These are phyloP conservation scores for Megalops cyprinoides DNA, from an alignment of 2,797 vertebrate species.

Conservation along the genomic window DNA sequence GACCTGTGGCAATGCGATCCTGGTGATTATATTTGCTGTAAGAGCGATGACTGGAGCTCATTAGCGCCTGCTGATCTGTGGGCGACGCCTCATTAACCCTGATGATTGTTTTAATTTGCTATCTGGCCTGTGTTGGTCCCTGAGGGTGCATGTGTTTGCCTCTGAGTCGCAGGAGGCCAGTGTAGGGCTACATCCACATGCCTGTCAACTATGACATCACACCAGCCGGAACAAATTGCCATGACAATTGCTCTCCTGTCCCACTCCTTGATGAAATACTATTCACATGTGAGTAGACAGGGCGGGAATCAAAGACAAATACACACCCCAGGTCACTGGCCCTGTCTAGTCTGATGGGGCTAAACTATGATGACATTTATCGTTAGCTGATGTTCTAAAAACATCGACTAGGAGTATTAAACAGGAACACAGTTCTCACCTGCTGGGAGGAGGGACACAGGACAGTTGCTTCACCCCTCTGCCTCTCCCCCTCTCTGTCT, in stretches of 20 bases:
- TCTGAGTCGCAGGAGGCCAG: constrained; percentile 8
- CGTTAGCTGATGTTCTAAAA: neutral
- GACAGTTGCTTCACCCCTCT: neutral
- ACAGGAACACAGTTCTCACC: neutral
- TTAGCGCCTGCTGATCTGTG: constrained; percentile 36
- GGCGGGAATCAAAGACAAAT: constrained; percentile 73
- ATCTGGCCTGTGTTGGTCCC: constrained; percentile 43
- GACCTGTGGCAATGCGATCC: constrained; percentile 35
- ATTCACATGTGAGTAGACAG: constrained; percentile 1
- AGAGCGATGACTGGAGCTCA: constrained; percentile 34
- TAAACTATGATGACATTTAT: constrained; percentile 68
- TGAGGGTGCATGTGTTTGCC: constrained; percentile 15
- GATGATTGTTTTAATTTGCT: constrained; percentile 41
- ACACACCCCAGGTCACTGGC: constrained; percentile 73
- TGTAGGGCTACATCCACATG: neutral
- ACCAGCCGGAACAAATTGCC: constrained; percentile 32
- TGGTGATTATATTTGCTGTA: constrained; percentile 42
- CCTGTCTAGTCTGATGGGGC: constrained; percentile 78
- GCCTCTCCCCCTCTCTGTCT: neutral
- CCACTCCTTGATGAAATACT: constrained; percentile 24
- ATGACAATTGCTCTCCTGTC: constrained; percentile 11
- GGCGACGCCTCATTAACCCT: constrained; percentile 39
- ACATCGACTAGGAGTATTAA: neutral
- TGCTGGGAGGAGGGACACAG: too few species aligned
- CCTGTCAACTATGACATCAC: constrained; percentile 24